phyloP scores from a whole-genome alignment of 2,113 vertebrate species.

The Nerophis lumbriciformis region DNA sequence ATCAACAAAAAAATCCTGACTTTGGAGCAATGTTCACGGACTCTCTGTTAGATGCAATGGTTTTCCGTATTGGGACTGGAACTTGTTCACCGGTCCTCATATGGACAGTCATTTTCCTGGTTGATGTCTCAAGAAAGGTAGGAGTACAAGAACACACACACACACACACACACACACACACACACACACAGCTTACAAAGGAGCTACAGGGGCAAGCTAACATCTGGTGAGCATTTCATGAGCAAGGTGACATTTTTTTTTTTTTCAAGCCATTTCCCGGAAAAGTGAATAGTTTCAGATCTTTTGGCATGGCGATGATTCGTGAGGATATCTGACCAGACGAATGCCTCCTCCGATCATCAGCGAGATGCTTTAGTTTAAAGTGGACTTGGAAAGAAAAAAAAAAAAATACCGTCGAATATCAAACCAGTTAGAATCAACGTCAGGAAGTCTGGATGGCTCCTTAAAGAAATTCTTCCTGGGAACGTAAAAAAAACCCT shows the following conservation, averaged over 20 bases:
- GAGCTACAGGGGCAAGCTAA: constrained; percentile 41
- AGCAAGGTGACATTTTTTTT: constrained; percentile 31
- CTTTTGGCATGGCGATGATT: constrained; percentile 23
- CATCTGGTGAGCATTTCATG: constrained; percentile 63
- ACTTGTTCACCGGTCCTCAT: no score
- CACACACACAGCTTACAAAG: constrained; percentile 26
- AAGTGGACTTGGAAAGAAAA: background rate
- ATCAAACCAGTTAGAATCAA: background rate
- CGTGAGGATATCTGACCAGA: constrained; percentile 19
- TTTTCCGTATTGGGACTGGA: no score
- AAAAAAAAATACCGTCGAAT: no score
- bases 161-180: constrained; percentile 5
- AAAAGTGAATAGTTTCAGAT: constrained; percentile 39
- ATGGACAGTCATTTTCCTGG: no score
- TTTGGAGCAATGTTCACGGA: no score
- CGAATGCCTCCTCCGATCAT: constrained; percentile 1
- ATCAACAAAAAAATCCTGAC: no score
- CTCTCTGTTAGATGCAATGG: no score
- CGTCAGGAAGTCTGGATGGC: background rate
- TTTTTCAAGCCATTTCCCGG: constrained; percentile 49
- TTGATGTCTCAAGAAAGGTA: no score
- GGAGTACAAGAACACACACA: background rate
- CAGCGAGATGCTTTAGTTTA: background rate
- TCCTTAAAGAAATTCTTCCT: constrained; percentile 11
- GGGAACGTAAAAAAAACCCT: constrained; percentile 35